Conservation (phyloP, 1,140 invertebrate species). For the Platyura marginata region DNA sequence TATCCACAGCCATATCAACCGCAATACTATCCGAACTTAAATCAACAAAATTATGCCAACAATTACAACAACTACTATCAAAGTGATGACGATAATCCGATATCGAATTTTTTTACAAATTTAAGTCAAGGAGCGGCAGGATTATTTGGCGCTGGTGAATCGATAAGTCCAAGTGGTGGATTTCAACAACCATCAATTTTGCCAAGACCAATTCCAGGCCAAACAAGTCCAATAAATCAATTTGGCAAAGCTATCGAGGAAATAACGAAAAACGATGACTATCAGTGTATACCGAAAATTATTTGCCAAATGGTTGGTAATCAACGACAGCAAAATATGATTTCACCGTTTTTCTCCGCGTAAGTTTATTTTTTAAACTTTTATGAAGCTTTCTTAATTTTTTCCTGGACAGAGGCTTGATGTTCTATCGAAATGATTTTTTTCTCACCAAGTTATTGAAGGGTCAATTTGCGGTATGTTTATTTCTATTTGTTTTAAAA, state of each 20-base stretch:
- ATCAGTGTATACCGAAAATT: conserved; percentile 54
- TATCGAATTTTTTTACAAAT: conserved; percentile 9
- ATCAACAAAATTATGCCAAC: conserved; percentile 11
- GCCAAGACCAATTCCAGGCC: conserved; percentile 6
- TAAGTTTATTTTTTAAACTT: conserved; percentile 25
- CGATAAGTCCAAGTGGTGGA: neutral
- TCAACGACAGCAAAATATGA: conserved; percentile 28
- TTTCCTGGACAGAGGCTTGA: too few relatives aligned
- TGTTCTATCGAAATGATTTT: too few relatives aligned
- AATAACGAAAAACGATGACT: conserved; percentile 53
- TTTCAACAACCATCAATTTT: too few relatives aligned
- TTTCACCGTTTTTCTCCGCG: conserved; percentile 42
- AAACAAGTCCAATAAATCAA: conserved; percentile 10
- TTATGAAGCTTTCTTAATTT: too few relatives aligned
- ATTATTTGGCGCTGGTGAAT: conserved; percentile 4
- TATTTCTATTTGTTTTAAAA: too few relatives aligned
- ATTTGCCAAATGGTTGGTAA: conserved; percentile 53
- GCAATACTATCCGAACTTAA: conserved; percentile 21
- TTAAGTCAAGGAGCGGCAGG: conserved; percentile 1
- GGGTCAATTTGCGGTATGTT: too few relatives aligned
- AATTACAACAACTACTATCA: conserved; percentile 6
- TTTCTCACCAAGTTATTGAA: too few relatives aligned
- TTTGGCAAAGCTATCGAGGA: conserved; percentile 41
- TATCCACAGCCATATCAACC: too few relatives aligned
- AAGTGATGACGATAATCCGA: conserved; percentile 9